Base-by-base conservation (phyloP, 1,140 invertebrate genomes). In the Holcopasites calliopsidis region DNA sequence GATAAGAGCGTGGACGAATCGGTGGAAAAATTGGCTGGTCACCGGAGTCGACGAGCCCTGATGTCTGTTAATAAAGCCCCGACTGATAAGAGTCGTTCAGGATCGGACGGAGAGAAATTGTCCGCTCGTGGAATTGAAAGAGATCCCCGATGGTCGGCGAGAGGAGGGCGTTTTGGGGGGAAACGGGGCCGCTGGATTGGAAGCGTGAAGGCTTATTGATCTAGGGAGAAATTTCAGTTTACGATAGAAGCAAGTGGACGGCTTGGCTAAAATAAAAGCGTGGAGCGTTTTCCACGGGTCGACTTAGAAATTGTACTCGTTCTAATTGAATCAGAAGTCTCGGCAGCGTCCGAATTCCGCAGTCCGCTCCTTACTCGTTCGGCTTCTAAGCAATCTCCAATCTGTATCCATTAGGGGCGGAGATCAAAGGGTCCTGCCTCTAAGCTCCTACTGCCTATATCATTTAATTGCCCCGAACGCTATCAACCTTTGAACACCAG, bases 61-160 rank as follows among this genome's bases (percentile, higher is more conserved):
- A 62, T 65, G 44, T 52, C 62, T 50, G 62, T 66, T 66, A 66
- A 66, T 52, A 66, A 66, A 66, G 62, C 21, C 4, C 47, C 10
- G 40, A 35, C 60, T 52, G 64, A 66, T 66, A 66, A 66, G 33
- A 52, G 26, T 18, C 31, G 61, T 47, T 61, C n/a, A 31, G 6
- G 1, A 28, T 4, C 7, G 55, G 26, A 47, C 60, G 60, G 4
- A 4, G 28, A 28, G 33, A 42, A 64, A 64, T 64, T 31, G 28
- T 6, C 28, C 13, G 16, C 10, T 23, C 21, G 3, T 16, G 31
- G 13, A 47, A 66, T 66, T 66, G 33, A 52, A 66, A 52, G 26
- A 26, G 49, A 52, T 66, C 35, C n/a, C n/a, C 44, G 44, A 33
- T n/a, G 28, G 13, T 13, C 23, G 31, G 3, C 10, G n/a, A n/a